A percentile compares a stretch with the other conserved stretches of the same genome.
These are phyloP conservation scores for Plemyria rubiginata DNA, from an alignment of 2,888 invertebrate genomes.

Conservation along the genomic window DNA sequence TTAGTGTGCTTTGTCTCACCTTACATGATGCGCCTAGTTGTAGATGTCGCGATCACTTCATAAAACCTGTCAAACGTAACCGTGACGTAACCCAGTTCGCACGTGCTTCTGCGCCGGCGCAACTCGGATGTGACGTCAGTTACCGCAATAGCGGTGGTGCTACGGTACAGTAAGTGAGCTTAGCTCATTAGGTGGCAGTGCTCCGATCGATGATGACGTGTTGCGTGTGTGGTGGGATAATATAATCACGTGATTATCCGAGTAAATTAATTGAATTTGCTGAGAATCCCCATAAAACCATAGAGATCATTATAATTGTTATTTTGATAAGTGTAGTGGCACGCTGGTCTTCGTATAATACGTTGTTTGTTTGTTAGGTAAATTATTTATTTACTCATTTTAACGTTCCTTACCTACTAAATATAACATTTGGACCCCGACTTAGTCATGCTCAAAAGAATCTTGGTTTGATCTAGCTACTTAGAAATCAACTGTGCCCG, in stretches of 20 bases:
- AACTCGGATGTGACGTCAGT: slow-evolving; percentile 60
- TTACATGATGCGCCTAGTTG: slow-evolving; percentile 7
- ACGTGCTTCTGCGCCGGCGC: slow-evolving; percentile 51
- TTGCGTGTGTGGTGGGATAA: slow-evolving; percentile 4
- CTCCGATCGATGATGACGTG: slow-evolving; percentile 49
- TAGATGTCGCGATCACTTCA: slow-evolving; percentile 42
- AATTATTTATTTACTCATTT: no score
- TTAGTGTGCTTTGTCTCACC: not conserved
- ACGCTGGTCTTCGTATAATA: no score
- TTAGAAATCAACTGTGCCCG: no score
- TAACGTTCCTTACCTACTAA: no score
- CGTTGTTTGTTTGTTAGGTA: no score
- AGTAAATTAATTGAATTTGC: not conserved
- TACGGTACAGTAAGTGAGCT: slow-evolving; percentile 16
- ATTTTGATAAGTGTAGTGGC: not conserved
- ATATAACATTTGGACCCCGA: no score
- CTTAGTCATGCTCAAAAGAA: no score
- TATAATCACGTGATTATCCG: no score
- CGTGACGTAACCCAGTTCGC: slow-evolving; percentile 42
- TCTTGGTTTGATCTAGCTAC: no score
- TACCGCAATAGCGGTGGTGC: slow-evolving; percentile 53
- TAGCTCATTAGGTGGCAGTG: slow-evolving; percentile 52
- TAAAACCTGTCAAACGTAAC: slow-evolving; percentile 32
- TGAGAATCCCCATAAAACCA: not conserved
- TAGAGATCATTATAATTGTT: not conserved